phyloP scores from a whole-genome alignment of 2,113 vertebrate species.

The Tetrax tetrax region DNA sequence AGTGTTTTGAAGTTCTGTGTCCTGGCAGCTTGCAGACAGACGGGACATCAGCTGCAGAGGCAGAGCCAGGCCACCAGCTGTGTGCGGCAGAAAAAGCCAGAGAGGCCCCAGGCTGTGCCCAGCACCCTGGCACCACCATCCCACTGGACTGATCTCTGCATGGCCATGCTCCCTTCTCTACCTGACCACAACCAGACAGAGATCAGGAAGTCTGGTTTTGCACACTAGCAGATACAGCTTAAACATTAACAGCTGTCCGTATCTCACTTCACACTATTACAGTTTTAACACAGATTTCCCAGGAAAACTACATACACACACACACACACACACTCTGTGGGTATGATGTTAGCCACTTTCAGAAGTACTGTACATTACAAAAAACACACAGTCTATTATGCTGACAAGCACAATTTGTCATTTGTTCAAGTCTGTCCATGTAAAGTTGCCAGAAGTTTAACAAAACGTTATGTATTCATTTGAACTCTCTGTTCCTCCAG shows the following conservation, averaged over 20 bases:
- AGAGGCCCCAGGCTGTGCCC: accelerated
- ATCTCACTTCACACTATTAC: not conserved
- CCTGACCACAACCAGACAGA: not conserved
- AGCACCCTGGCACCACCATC: not conserved
- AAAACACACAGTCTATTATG: not conserved
- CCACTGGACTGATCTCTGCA: accelerated
- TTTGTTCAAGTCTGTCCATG: conserved; percentile 18
- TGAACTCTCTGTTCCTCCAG: conserved; percentile 72
- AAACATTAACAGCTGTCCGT: not conserved
- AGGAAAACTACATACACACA: not conserved
- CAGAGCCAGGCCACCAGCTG: accelerated
- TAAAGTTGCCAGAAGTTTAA: conserved; percentile 53
- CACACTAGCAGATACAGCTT: not conserved
- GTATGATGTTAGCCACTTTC: not conserved
- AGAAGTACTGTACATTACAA: not conserved
- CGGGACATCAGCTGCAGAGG: accelerated
- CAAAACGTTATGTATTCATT: conserved; percentile 61
- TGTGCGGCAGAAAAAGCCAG: not conserved
- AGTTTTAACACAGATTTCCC: not conserved
- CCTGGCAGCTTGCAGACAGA: not conserved
- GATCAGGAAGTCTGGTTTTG: not conserved
- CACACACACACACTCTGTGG: not conserved
- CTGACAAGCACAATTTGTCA: conserved; percentile 21
- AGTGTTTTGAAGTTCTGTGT: not conserved
- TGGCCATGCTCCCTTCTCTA: not conserved